These are phyloP conservation scores for Campaea margaritaria DNA, from an alignment of 2,888 invertebrate species.

Conservation along the genomic window DNA sequence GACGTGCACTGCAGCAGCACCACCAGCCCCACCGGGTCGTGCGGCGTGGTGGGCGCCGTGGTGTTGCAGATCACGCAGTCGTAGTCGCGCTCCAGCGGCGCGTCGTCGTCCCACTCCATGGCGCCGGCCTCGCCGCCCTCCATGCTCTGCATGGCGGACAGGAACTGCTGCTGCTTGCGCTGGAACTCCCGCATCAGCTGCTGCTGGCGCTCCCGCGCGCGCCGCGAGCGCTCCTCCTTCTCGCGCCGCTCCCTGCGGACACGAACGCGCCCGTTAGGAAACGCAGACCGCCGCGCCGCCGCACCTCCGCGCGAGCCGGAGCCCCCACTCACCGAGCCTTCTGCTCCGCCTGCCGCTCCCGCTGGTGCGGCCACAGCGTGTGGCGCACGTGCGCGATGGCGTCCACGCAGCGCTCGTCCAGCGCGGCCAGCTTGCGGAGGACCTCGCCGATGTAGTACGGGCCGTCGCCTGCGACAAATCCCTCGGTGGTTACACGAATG, in stretches of 20 bases:
- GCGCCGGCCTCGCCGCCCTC: slow-evolving; percentile 75
- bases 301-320: not conserved
- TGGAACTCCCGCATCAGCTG: slow-evolving; percentile 97
- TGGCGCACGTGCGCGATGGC: slow-evolving; percentile 87
- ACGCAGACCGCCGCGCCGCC: too few species aligned
- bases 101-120: slow-evolving; percentile 84
- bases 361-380: slow-evolving; percentile 92
- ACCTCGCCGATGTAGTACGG: slow-evolving; percentile 93
- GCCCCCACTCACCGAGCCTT: slow-evolving; percentile 82
- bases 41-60: slow-evolving; percentile 92
- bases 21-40: slow-evolving; percentile 92
- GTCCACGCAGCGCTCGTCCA: slow-evolving; percentile 89
- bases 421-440: slow-evolving; percentile 89
- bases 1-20: slow-evolving; percentile 95
- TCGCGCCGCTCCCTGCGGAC: slow-evolving; percentile 81
- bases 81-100: slow-evolving; percentile 89
- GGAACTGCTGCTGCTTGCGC: slow-evolving; percentile 94
- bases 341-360: slow-evolving; percentile 91
- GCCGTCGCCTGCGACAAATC: slow-evolving; percentile 90
- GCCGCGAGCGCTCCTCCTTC: slow-evolving; percentile 92
- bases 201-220: slow-evolving; percentile 95
- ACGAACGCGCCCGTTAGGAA: too few species aligned
- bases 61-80: slow-evolving; percentile 98
- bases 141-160: slow-evolving; percentile 84
- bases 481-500: too few species aligned